Evolutionary conservation across 2,797 vertebrate genomes (phyloP), one percentile per base, ranked within the genome.

Genomic region (Sarcophilus harrisii): DNA sequence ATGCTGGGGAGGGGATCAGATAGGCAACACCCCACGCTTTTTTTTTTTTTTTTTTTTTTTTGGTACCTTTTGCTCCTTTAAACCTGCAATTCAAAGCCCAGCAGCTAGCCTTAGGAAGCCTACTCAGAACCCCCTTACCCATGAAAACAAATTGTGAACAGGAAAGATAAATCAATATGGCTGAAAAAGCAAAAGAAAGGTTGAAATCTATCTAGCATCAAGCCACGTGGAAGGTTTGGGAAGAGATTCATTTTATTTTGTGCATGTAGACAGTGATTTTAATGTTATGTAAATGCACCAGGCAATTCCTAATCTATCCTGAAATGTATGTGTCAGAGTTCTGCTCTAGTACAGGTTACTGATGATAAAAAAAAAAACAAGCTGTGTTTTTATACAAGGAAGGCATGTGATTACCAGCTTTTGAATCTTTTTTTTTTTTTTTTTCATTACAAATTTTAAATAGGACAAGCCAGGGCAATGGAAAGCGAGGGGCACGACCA

Each of bases 281-380:
- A 98, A 98, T 98, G 97, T 98, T 98, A 98, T 98, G 98, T 98
- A 98, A 98, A 98, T 98, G 96, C 92, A 98, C 96, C 95, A 97
- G 92, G 97, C 73, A 96, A 98, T 98, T 98, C 98, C 98, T 98
- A 98, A 97, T 98, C 97, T 98, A 96, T 98, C 98, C 97, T 98
- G 98, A 99, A 98, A 98, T 97, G 97, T 95, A 96, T 90, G 92
- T 98, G 98, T 98, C 98, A 98, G 95, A 97, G 96, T 97, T 98
- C 98, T 98, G 96, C 93, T 98, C 98, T 98, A 98, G 97, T 97
- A 97, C 98, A 98, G 97, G 97, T 98, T 98, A 98, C 97, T 94
- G 97, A 98, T 98, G 98, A 98, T 98, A 98, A 98, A 98, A 94
- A 98, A 98, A 94, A 95, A 95, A 98, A 98, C 97, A 98, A 98